These are phyloP conservation scores for Catostylus mosaicus DNA, from an alignment of 30 jellyfish, hydroid and myxozoan species.

Conservation along the genomic window DNA sequence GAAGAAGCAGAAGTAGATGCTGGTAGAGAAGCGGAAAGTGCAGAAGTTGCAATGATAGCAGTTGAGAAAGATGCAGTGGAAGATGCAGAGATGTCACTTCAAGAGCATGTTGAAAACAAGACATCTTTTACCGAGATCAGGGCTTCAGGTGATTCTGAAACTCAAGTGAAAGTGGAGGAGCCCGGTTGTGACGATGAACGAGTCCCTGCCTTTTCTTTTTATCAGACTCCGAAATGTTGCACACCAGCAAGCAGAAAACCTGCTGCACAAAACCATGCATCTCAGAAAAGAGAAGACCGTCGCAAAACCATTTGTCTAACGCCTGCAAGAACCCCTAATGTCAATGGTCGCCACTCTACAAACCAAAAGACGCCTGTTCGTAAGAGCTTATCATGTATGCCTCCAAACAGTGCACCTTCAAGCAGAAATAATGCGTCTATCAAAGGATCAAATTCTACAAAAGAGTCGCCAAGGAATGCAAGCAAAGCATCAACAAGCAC, in stretches of 20 bases:
- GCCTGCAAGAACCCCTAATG: background rate
- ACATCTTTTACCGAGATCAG: background rate
- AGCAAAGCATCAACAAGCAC: background rate
- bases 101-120: background rate
- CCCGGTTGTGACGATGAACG: slow-evolving; percentile 6
- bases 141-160: background rate
- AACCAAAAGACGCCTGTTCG: slow-evolving; percentile 13
- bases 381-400: background rate
- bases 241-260: background rate
- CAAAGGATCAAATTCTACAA: background rate
- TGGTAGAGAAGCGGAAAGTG: background rate
- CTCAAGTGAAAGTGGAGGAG: background rate
- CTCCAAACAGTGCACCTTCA: slow-evolving; percentile 7
- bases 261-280: background rate
- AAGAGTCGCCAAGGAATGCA: background rate
- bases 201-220: slow-evolving; percentile 8
- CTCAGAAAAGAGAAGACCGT: background rate
- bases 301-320: slow-evolving; percentile 49
- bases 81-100: background rate
- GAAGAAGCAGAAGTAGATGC: background rate
- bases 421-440: slow-evolving; percentile 10
- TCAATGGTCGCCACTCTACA: background rate
- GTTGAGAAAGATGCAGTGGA: slow-evolving; percentile 16
- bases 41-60: background rate
- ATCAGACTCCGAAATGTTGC: background rate